Conservation (phyloP, 2,113 vertebrate genomes). For the Atherinomorus stipes region DNA sequence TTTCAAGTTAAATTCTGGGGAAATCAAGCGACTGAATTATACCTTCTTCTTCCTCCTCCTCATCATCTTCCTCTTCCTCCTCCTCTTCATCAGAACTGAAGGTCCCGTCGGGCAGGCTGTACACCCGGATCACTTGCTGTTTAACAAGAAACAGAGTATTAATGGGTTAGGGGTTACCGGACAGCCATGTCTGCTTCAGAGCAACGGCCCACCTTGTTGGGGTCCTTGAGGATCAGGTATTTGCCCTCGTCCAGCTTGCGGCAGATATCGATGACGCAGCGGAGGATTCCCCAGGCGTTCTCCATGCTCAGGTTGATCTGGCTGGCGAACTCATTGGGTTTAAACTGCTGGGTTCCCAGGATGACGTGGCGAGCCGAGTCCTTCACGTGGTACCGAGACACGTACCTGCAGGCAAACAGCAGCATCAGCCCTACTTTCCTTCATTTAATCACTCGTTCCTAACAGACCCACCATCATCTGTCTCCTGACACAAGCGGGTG, state of each 20-base stretch:
- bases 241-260: slow-evolving; percentile 99
- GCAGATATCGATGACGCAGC: slow-evolving; percentile 98
- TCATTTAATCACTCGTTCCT: no score
- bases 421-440: background rate
- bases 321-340: slow-evolving; percentile 98
- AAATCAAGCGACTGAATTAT: background rate
- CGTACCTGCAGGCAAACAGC: slow-evolving; percentile 82
- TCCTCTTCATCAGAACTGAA: slow-evolving; percentile 99
- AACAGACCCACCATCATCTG: no score
- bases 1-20: no score
- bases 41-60: slow-evolving; percentile 93
- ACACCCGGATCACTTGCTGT: slow-evolving; percentile 97
- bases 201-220: slow-evolving; percentile 89
- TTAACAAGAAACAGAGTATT: background rate
- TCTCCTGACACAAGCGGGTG: background rate
- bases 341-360: slow-evolving; percentile 98
- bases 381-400: slow-evolving; percentile 97
- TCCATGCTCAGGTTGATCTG: slow-evolving; percentile 99
- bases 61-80: slow-evolving; percentile 97
- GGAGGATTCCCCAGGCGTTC: slow-evolving; percentile 98
- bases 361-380: slow-evolving; percentile 96
- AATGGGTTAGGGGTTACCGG: background rate
- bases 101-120: slow-evolving; percentile 97
- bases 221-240: slow-evolving; percentile 99
- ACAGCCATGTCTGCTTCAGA: background rate